Percentiles rank a stretch among this genome's conserved stretches.
Conservation (phyloP, 2,797 vertebrate genomes). For the Aldrovandia affinis region DNA sequence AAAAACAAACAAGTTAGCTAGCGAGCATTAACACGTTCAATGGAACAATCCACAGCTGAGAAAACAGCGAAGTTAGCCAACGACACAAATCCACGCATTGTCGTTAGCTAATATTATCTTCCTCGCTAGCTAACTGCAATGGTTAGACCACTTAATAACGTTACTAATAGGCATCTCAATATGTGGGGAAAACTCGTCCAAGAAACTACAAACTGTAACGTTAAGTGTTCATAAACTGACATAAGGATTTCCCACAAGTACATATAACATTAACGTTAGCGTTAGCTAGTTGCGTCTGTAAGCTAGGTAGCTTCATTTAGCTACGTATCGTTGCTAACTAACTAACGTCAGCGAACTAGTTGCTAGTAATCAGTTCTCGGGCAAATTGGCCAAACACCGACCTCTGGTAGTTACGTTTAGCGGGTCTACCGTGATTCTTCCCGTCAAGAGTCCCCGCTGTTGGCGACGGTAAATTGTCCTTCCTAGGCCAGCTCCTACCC, state of each 20-base stretch:
- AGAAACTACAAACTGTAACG: no score
- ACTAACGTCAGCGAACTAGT: background rate
- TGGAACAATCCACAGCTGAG: background rate
- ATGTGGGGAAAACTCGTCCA: background rate
- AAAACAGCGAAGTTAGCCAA: background rate
- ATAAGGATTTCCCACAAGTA: background rate
- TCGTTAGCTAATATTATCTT: no score
- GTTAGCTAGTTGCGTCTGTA: background rate
- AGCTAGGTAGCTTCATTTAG: background rate
- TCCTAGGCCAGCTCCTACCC: constrained; percentile 60
- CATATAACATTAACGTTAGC: background rate
- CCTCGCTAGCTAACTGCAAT: background rate
- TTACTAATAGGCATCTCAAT: background rate
- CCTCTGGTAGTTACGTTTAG: constrained; percentile 79
- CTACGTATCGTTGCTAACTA: background rate
- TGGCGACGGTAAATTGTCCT: constrained; percentile 48
- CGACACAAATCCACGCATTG: background rate
- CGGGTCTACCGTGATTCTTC: constrained; percentile 63
- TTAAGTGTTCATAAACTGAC: background rate
- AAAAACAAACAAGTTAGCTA: background rate
- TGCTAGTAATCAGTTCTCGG: background rate
- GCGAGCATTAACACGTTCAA: background rate
- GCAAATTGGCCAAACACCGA: constrained; percentile 43
- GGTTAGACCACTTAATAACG: background rate
- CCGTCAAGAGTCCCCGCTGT: constrained; percentile 42